These are phyloP conservation scores for Panopea generosa DNA, from an alignment of 2,888 invertebrate genomes.

Conservation along the genomic window DNA sequence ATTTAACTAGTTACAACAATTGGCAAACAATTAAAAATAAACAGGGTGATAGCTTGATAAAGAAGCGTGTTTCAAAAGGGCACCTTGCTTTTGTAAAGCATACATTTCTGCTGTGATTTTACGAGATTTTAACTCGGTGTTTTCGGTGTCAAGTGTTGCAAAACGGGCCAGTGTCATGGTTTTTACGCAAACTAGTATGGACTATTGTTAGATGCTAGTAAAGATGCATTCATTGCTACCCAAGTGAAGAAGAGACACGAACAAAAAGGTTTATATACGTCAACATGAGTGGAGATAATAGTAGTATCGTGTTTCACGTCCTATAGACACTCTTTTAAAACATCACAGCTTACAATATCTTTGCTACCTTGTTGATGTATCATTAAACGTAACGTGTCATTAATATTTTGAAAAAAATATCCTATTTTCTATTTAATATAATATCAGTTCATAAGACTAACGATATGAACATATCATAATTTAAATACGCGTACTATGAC, in stretches of 20 bases:
- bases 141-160: slow-evolving; percentile 47
- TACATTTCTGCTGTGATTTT: slow-evolving; percentile 40
- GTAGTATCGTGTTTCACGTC: slow-evolving; percentile 24
- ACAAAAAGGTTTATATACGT: slow-evolving; percentile 35
- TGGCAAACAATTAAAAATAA: slow-evolving; percentile 48
- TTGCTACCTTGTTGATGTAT: background rate
- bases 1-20: slow-evolving; percentile 54
- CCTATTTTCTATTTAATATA: too few species aligned
- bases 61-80: slow-evolving; percentile 16
- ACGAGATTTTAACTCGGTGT: slow-evolving; percentile 34
- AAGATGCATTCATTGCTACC: slow-evolving; percentile 30
- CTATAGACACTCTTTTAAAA: slow-evolving; percentile 35
- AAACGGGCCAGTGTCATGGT: slow-evolving; percentile 43
- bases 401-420: too few species aligned
- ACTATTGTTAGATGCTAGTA: slow-evolving; percentile 18
- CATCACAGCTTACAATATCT: slow-evolving; percentile 9
- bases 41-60: slow-evolving; percentile 54
- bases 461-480: too few species aligned
- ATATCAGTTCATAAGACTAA: too few species aligned
- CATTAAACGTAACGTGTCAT: too few species aligned
- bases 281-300: slow-evolving; percentile 21
- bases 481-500: too few species aligned
- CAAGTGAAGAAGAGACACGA: slow-evolving; percentile 32
- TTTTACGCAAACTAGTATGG: slow-evolving; percentile 35
- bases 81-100: slow-evolving; percentile 30